phyloP scores from a whole-genome alignment of 2,113 vertebrate genomes.

The Elephantulus edwardii region DNA sequence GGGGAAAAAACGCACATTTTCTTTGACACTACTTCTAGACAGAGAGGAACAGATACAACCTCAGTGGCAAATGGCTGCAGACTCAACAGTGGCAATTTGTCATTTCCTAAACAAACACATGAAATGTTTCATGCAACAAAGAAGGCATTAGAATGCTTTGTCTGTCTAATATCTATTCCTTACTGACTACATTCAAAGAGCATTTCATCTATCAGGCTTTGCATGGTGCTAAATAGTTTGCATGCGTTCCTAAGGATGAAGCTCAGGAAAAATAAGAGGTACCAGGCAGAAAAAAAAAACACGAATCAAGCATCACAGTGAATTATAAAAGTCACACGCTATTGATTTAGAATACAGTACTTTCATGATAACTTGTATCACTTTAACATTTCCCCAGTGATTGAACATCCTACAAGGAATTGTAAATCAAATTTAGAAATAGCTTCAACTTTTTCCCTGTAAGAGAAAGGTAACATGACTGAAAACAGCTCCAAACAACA shows the following conservation, averaged over 20 bases:
- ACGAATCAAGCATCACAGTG: conserved; percentile 77
- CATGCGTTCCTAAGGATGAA: conserved; percentile 73
- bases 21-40: conserved; percentile 54
- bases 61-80: conserved; percentile 31
- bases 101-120: conserved; percentile 29
- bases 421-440: conserved; percentile 70
- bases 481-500: background rate
- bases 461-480: conserved; percentile 54
- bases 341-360: conserved; percentile 72
- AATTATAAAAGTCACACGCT: conserved; percentile 60
- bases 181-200: conserved; percentile 62
- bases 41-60: conserved; percentile 46
- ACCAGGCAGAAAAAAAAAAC: conserved; percentile 77
- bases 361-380: conserved; percentile 68
- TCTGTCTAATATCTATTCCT: conserved; percentile 48
- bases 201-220: conserved; percentile 65
- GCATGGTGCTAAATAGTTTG: conserved; percentile 71
- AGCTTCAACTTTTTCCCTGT: conserved; percentile 62
- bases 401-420: conserved; percentile 60
- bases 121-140: conserved; percentile 30
- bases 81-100: background rate
- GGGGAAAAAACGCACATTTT: conserved; percentile 57
- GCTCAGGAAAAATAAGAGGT: conserved; percentile 76
- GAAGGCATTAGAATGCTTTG: background rate
- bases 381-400: conserved; percentile 74